Evolutionary conservation across 1,140 invertebrate genomes (phyloP).

Genomic region (Leptoteleia sp.): DNA sequence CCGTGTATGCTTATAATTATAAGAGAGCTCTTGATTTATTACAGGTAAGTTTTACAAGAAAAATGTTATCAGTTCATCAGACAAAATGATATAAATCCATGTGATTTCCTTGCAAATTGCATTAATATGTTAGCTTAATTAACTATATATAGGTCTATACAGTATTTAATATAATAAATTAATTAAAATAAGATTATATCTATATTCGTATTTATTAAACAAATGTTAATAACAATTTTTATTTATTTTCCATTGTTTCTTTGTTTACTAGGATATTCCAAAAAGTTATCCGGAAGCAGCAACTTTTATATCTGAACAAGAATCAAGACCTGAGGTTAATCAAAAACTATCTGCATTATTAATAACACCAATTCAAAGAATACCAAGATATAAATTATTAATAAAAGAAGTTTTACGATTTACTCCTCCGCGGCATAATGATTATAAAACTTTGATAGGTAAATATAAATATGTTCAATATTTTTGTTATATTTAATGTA

Average conservation of each 20-base stretch:
- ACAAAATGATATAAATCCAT: too few relatives aligned
- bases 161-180: too few relatives aligned
- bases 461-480: too few relatives aligned
- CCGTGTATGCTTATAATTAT: slow-evolving; percentile 89
- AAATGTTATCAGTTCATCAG: too few relatives aligned
- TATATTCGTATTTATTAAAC: too few relatives aligned
- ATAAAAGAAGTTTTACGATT: slow-evolving; percentile 86
- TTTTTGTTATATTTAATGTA: too few relatives aligned
- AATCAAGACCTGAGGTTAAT: slow-evolving; percentile 86
- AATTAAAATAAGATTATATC: too few relatives aligned
- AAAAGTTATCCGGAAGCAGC: slow-evolving; percentile 83
- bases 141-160: too few relatives aligned
- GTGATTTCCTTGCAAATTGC: too few relatives aligned
- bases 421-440: slow-evolving; percentile 82
- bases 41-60: slow-evolving; percentile 81
- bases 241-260: slow-evolving; percentile 1
- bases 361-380: slow-evolving; percentile 88
- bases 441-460: too few relatives aligned
- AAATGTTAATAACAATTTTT: background rate
- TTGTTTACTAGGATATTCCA: slow-evolving; percentile 81
- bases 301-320: slow-evolving; percentile 84
- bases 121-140: too few relatives aligned
- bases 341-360: slow-evolving; percentile 86
- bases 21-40: slow-evolving; percentile 83
- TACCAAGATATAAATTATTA: slow-evolving; percentile 88